These are phyloP conservation scores for Proteles cristata DNA, from an alignment of 2,113 vertebrate species.

Conservation along the genomic window DNA sequence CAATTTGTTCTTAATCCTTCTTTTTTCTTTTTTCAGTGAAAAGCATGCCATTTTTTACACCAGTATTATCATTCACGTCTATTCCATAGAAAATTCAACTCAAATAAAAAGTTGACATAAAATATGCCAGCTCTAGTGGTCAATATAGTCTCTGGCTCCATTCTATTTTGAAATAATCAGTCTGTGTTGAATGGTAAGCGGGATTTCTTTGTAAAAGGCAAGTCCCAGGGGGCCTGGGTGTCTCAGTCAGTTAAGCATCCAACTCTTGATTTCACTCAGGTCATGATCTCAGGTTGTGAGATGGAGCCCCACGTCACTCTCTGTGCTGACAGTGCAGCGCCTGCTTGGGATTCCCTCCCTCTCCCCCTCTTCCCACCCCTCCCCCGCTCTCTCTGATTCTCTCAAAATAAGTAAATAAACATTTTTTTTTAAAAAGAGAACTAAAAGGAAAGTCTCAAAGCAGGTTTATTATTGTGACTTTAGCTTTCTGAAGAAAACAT, in stretches of 20 bases:
- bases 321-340: too few relatives aligned
- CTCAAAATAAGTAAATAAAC: too few relatives aligned
- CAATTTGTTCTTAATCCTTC: neutral
- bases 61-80: neutral
- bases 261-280: too few relatives aligned
- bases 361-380: too few relatives aligned
- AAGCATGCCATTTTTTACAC: neutral
- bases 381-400: too few relatives aligned
- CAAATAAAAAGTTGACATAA: neutral
- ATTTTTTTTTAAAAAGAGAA: too few relatives aligned
- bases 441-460: neutral
- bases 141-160: neutral
- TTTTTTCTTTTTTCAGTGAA: neutral
- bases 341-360: too few relatives aligned
- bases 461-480: neutral
- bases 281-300: too few relatives aligned
- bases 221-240: neutral
- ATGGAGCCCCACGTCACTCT: too few relatives aligned
- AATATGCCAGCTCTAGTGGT: neutral
- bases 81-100: conserved; percentile 28
- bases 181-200: neutral
- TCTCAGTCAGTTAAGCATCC: too few relatives aligned
- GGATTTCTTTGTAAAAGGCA: conserved; percentile 18
- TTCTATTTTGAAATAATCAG: conserved; percentile 31
- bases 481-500: conserved; percentile 22